These are phyloP conservation scores for Leptinotarsa tumamoca DNA, from an alignment of 2,888 invertebrate genomes.

Conservation along the genomic window DNA sequence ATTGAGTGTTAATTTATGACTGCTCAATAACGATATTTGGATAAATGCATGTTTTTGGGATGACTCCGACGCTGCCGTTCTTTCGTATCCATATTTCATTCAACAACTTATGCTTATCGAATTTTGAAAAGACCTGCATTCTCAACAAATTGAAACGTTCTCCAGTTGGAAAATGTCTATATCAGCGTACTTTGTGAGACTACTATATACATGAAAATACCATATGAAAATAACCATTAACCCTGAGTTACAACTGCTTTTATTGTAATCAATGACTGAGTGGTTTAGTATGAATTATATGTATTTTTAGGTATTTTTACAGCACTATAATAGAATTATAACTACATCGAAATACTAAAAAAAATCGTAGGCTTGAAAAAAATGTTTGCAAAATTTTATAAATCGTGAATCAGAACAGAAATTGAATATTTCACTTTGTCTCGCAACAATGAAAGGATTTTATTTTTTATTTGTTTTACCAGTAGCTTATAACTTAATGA, in stretches of 20 bases:
- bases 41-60: too few relatives aligned
- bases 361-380: background rate
- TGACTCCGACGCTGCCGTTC: too few relatives aligned
- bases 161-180: too few relatives aligned
- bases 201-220: background rate
- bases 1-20: too few relatives aligned
- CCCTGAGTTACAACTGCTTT: background rate
- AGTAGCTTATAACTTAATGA: constrained; percentile 36
- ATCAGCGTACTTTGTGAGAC: too few relatives aligned
- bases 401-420: background rate
- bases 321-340: too few relatives aligned
- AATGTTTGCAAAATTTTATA: background rate
- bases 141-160: too few relatives aligned
- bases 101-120: too few relatives aligned
- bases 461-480: constrained; percentile 28
- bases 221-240: background rate
- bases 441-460: background rate
- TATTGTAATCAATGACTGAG: constrained; percentile 10
- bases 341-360: background rate
- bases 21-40: too few relatives aligned
- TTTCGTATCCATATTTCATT: too few relatives aligned
- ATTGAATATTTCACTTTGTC: background rate
- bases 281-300: background rate
- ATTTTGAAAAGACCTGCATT: too few relatives aligned
- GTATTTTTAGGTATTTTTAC: background rate